Conservation (phyloP, 2,113 vertebrate species). For the Cranoglanis bouderius region DNA sequence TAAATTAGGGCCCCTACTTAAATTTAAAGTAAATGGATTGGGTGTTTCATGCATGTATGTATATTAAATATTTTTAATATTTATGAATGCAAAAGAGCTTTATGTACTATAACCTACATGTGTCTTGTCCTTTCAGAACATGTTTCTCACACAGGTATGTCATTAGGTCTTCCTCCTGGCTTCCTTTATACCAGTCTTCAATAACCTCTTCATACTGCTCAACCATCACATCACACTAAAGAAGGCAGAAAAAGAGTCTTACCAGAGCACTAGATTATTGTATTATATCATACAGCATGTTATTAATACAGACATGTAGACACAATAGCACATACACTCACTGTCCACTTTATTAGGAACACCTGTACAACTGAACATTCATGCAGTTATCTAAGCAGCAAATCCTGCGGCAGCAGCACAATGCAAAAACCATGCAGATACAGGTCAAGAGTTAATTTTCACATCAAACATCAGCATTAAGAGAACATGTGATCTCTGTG, state of each 20-base stretch:
- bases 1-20: not conserved
- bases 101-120: constrained; percentile 67
- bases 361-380: not conserved
- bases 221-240: constrained; percentile 89
- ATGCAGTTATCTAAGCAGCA: not conserved
- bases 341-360: not conserved
- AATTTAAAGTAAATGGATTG: not conserved
- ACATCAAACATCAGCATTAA: not conserved
- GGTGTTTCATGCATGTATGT: not conserved
- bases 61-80: not conserved
- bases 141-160: constrained; percentile 89
- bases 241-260: not conserved
- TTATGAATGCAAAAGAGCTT: not conserved
- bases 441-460: not conserved
- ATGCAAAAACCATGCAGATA: not conserved
- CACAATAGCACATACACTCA: not conserved
- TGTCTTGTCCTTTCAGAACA: constrained; percentile 88
- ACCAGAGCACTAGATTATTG: not conserved
- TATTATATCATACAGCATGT: not conserved
- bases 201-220: constrained; percentile 95
- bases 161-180: constrained; percentile 89
- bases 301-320: not conserved
- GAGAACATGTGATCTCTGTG: not conserved
- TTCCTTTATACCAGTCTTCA: constrained; percentile 94
- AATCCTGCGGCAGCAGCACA: not conserved